Evolutionary conservation across 2,888 invertebrate species (phyloP), one percentile per base, ranked within the genome.

Genomic region (Metalampra italica): DNA sequence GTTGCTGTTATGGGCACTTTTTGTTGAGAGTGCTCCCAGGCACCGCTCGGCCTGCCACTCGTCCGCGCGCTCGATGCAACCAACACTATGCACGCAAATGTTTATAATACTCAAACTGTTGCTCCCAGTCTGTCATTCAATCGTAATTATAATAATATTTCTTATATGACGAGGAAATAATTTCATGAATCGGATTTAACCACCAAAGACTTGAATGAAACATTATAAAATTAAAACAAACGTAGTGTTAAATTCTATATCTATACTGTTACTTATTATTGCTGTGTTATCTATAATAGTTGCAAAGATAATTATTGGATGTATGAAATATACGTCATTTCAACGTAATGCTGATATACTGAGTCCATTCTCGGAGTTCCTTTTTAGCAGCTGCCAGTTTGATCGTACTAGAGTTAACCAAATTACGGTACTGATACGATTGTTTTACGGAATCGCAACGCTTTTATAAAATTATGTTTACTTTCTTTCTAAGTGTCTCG

Each of bases 191-290:
- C 61, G 58, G 66, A 71, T 71, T 68, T 64, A 64, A 64, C 67
- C 71, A 75, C 75, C 71, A 75, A 78, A 78, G 74, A 76, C 69
- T 72, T 73, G 56, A 67, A 57, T 29, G 42, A 46, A 64, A 62
- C 63, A 61, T 56, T n/a, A n/a, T n/a, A n/a, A 58, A 55, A 54
- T 49, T 52, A 56, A 52, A 59, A 50, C 56, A 22, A 36, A n/a
- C n/a, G 11, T 36, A 36, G n/a, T 11, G n/a, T 36, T 51, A 56
- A 51, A 56, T 50, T 57, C 54, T 52, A 52, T 52, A 47, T 52
- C 41, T 52, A n/a, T n/a, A 39, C 46, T 50, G 50, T 48, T 50
- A 52, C 46, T 53, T 55, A 54, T 49, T 47, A 45, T 52, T 52
- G 48, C 49, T 51, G 40, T 47, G 40, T 53, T 52, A 53, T n/a